phyloP scores from a whole-genome alignment of 2,888 invertebrate species.

The Halictus quadricinctus region DNA sequence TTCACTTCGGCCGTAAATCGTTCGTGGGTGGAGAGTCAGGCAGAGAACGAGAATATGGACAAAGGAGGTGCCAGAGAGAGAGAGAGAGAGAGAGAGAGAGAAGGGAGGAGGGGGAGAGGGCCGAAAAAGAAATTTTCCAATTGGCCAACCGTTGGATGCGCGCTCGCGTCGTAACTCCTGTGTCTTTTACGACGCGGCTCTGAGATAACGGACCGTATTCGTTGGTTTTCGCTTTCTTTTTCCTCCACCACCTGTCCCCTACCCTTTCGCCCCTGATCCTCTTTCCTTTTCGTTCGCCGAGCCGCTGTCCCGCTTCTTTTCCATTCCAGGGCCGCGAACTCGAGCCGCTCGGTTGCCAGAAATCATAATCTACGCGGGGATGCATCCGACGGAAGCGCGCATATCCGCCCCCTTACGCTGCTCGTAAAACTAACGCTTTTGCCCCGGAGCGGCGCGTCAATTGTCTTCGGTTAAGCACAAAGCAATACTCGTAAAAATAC shows the following conservation, averaged over 20 bases:
- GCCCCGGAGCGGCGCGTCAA: slow-evolving; percentile 39
- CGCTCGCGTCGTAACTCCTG: slow-evolving; percentile 68
- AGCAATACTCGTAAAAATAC: slow-evolving; percentile 53
- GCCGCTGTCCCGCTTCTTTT: not conserved
- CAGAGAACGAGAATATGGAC: slow-evolving; percentile 52
- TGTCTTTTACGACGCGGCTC: slow-evolving; percentile 68
- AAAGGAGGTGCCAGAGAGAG: slow-evolving; percentile 13
- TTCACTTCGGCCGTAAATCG: slow-evolving; percentile 69
- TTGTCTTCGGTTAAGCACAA: slow-evolving; percentile 53
- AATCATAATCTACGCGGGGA: slow-evolving; percentile 61
- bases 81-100: slow-evolving; percentile 20
- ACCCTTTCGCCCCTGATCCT: not conserved
- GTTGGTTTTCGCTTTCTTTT: slow-evolving; percentile 60
- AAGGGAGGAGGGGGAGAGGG: slow-evolving; percentile 32
- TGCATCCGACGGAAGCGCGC: slow-evolving; percentile 48
- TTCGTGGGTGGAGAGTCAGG: slow-evolving; percentile 69
- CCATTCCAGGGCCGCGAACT: slow-evolving; percentile 5
- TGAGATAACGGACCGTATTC: slow-evolving; percentile 63
- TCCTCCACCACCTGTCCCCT: slow-evolving; percentile 16
- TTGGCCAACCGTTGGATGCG: slow-evolving; percentile 58
- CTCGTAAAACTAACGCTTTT: slow-evolving; percentile 49
- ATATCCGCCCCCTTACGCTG: slow-evolving; percentile 1
- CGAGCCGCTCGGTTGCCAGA: slow-evolving; percentile 57
- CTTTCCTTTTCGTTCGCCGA: slow-evolving; percentile 7
- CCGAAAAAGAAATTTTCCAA: slow-evolving; percentile 71